Base-by-base conservation (phyloP, 2,797 vertebrate genomes). In the Gallinago stenura region DNA sequence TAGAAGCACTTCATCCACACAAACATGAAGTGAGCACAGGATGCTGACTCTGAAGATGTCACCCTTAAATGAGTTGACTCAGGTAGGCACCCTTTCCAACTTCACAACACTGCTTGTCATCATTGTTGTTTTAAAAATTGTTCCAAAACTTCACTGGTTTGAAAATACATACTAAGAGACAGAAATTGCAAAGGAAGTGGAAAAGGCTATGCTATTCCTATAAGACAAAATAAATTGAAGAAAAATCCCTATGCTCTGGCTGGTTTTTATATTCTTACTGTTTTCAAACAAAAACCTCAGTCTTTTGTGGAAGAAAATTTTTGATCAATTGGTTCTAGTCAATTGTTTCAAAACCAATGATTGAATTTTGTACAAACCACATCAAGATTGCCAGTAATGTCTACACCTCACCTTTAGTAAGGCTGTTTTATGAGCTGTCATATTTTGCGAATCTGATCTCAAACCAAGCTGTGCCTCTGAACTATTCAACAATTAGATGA, bases 401-500 rank as follows among this genome's bases (percentile, higher is more conserved):
- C 83, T 68, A 48, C 20, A 4, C 10, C 79, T 87, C 61, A 21
- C 33, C 83, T 58, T 56, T 25, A 64, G 37, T 65, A 83, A 91
- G 41, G 61, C 14, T 79, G 51, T 43, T 93, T 96, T 89, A 92
- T 48, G 39, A 93, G 41, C 60, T 83, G 50, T 58, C 75, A 35
- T 22, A 89, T 69, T 90, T 57, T 39, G 65, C 80, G 96, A 96
- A 97, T 95, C 75, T 96, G 83, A 95, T 97, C 96, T 96, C 93
- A 96, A 91, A 94, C 56, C 1, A 4, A 98, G 90, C 66, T 83
- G 73, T 92, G 35, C 56, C 76, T 90, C 53, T 54, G 72, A 96
- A 82, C 41, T 89, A 65, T 85, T 96, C 93, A 95, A 92, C 87
- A 98, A 97, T 96, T 97, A 96, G 86, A 97, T 96, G 9, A 95